Evolutionary conservation across 2,888 invertebrate genomes (phyloP), one percentile per base, ranked within the genome.

Genomic region (Ophraella communa): DNA sequence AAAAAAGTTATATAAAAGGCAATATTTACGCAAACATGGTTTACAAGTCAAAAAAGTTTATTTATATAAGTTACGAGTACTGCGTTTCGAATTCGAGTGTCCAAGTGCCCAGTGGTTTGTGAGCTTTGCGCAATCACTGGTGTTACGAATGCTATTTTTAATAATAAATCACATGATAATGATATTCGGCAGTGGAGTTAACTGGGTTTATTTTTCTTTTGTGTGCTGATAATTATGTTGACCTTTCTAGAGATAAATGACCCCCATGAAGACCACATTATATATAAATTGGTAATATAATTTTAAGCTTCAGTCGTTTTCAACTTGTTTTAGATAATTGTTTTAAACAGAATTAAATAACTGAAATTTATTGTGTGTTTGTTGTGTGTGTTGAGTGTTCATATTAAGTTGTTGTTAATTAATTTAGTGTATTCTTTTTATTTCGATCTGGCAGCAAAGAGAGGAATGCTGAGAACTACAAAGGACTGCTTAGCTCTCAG

Each of bases 401-500:
- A 21, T 60, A 33, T 17, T 39, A 52, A 39, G 39, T 52, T 62
- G 61, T 54, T 45, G 30, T 56, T 27, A 49, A 63, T 42, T 62
- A 55, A 63, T 64, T 39, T 61, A 60, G 64, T 67, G 66, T 62
- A 68, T 62, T 64, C 56, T 61, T 57, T 65, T 27, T 44, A 27
- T 63, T n/a, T 65, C 60, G 59, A 76, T 74, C 78, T 80, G 79
- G 78, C 77, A 76, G 79, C 77, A 77, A 75, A 78, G 77, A 73
- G 76, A 81, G 81, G 79, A 79, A 82, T 82, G 81, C 80, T 80
- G 77, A 89, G 87, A 85, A 88, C 88, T 85, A 89, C 88, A 83
- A 88, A 89, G 83, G 91, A 92, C 83, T 91, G 91, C 89, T 87
- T 94, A 87, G 93, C 91, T 87, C 91, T 94, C 86, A 91, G 94